Conservation (phyloP, 2,888 invertebrate genomes). For the Halocaridina rubra region DNA sequence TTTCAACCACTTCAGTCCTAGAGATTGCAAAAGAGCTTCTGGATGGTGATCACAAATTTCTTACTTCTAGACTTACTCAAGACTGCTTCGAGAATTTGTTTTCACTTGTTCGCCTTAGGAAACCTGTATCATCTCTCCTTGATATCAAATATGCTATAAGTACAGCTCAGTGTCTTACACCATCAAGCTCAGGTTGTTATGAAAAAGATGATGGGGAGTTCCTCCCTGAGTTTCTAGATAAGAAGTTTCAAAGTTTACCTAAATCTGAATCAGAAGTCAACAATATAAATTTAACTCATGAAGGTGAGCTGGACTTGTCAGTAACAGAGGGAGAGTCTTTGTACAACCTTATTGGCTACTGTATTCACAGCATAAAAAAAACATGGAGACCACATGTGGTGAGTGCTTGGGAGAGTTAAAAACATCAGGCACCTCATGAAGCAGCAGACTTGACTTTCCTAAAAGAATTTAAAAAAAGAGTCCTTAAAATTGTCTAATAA, state of each 20-base stretch:
- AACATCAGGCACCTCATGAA: not conserved
- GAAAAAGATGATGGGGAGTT: slow-evolving; percentile 12
- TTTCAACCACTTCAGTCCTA: not conserved
- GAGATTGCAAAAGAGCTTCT: not conserved
- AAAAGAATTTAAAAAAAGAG: not conserved
- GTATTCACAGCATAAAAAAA: slow-evolving; percentile 3
- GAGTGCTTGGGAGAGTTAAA: not conserved
- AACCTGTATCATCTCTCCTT: not conserved
- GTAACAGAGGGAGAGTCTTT: not conserved
- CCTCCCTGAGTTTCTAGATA: not conserved
- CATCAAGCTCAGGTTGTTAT: not conserved
- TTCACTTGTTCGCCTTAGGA: not conserved
- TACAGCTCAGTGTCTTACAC: not conserved
- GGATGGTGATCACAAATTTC: not conserved
- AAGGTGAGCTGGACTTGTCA: not conserved
- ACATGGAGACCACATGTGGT: not conserved
- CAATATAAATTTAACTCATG: not conserved
- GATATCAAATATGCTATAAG: not conserved
- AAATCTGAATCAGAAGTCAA: not conserved
- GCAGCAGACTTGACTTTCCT: not conserved
- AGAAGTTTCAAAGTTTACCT: not conserved
- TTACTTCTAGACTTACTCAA: not conserved
- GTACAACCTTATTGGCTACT: not conserved
- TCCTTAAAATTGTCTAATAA: not conserved
- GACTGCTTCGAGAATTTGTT: not conserved